Percentiles rank a stretch among this genome's conserved stretches.
These are phyloP conservation scores for Dromius quadrimaculatus DNA, from an alignment of 2,888 invertebrate genomes.

Conservation along the genomic window DNA sequence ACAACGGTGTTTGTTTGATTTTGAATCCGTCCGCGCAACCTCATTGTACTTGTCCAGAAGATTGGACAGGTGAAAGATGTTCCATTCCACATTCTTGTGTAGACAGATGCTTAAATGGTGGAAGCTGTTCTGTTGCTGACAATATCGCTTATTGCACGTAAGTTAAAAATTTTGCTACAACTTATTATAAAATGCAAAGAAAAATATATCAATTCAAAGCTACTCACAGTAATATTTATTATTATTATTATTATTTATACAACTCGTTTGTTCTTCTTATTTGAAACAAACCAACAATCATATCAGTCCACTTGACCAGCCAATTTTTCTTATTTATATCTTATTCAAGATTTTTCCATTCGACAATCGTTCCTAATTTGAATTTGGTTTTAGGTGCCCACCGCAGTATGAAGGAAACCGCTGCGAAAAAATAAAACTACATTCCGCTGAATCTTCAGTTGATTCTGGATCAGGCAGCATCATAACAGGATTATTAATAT, in stretches of 20 bases:
- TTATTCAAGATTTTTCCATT: too few relatives aligned
- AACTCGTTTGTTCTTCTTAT: slow-evolving; percentile 11
- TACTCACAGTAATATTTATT: background rate
- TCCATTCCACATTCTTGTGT: slow-evolving; percentile 67
- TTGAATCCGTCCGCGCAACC: slow-evolving; percentile 67
- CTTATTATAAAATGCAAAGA: background rate
- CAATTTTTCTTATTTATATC: too few relatives aligned
- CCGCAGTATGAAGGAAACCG: slow-evolving; percentile 66
- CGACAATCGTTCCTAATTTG: too few relatives aligned
- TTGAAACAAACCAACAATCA: too few relatives aligned
- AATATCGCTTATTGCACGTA: slow-evolving; percentile 65
- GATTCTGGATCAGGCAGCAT: slow-evolving; percentile 53
- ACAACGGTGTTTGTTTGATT: slow-evolving; percentile 73
- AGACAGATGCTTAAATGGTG: slow-evolving; percentile 70
- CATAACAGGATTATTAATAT: slow-evolving; percentile 58
- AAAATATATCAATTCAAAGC: too few relatives aligned
- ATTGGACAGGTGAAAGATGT: slow-evolving; percentile 72
- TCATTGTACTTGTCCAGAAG: slow-evolving; percentile 70
- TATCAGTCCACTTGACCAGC: too few relatives aligned
- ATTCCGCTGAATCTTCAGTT: slow-evolving; percentile 29
- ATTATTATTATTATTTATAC: slow-evolving; percentile 21
- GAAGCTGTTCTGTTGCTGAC: slow-evolving; percentile 66
- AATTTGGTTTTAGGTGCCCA: slow-evolving; percentile 66
- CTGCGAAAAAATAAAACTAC: slow-evolving; percentile 59
- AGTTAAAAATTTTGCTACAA: slow-evolving; percentile 56